A percentile compares a stretch with the other conserved stretches of the same genome.
These are phyloP conservation scores for Mactra quadrangularis DNA, from an alignment of 1,140 invertebrate genomes.

Conservation along the genomic window DNA sequence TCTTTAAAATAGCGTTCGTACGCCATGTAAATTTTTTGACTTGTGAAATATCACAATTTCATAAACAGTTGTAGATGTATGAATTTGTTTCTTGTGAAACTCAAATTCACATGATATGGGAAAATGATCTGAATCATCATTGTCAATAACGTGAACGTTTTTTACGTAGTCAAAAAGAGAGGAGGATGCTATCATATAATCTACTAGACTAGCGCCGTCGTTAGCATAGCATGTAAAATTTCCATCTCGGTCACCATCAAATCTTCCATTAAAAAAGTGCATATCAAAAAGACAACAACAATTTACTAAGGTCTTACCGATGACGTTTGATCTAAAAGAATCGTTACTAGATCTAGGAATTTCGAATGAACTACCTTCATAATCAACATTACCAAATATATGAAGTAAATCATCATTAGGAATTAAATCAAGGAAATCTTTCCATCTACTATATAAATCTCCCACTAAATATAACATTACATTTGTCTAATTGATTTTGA, in stretches of 20 bases:
- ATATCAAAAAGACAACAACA: slow-evolving; percentile 38
- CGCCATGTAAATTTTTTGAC: too few relatives aligned
- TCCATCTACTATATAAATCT: slow-evolving; percentile 26
- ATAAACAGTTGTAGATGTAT: too few relatives aligned
- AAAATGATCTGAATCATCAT: too few relatives aligned
- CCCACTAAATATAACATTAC: not conserved
- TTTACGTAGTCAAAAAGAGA: too few relatives aligned
- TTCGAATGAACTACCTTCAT: slow-evolving; percentile 27
- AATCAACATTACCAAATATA: slow-evolving; percentile 23
- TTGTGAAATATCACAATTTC: too few relatives aligned
- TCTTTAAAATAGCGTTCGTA: too few relatives aligned
- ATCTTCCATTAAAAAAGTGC: slow-evolving; percentile 34
- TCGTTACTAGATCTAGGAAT: slow-evolving; percentile 11
- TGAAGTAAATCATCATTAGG: slow-evolving; percentile 22
- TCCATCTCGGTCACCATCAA: slow-evolving; percentile 7
- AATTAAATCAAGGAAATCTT: slow-evolving; percentile 16
- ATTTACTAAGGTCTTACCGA: slow-evolving; percentile 30
- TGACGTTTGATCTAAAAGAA: not conserved
- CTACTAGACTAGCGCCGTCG: slow-evolving; percentile 37
- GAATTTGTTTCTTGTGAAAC: too few relatives aligned
- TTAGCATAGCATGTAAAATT: slow-evolving; percentile 38
- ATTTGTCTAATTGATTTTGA: slow-evolving; percentile 23
- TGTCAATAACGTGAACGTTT: too few relatives aligned
- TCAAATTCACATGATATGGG: too few relatives aligned
- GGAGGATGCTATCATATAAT: slow-evolving; percentile 35